Percentiles rank a stretch among this genome's conserved stretches.
These are phyloP conservation scores for Caenorhabditis imperialis DNA, from an alignment of 2,888 invertebrate genomes.

Conservation along the genomic window DNA sequence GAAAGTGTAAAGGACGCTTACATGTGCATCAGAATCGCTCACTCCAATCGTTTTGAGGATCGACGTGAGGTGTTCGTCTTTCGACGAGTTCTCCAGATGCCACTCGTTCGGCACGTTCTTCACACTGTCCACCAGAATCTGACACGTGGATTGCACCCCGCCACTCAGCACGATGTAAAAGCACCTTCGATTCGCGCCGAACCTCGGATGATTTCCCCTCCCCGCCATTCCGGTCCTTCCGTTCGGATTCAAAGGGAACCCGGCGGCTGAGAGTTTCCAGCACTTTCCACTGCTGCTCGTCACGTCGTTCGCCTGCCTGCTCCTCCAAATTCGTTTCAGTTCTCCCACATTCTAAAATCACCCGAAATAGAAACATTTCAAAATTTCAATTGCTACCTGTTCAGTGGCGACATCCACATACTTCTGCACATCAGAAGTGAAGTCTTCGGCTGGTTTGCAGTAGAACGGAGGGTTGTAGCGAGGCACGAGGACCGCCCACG, in stretches of 20 bases:
- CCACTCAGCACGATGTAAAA: conserved; percentile 67
- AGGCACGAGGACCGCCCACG: conserved; percentile 65
- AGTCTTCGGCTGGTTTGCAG: conserved; percentile 68
- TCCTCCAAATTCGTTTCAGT: conserved; percentile 59
- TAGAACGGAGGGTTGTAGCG: conserved; percentile 70
- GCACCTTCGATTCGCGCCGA: conserved; percentile 73
- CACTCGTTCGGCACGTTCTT: conserved; percentile 66
- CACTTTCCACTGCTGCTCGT: conserved; percentile 37
- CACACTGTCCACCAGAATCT: conserved; percentile 52
- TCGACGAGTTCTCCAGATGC: conserved; percentile 62
- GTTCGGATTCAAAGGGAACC: conserved; percentile 76
- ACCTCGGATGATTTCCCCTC: conserved; percentile 73
- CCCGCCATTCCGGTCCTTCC: conserved; percentile 72
- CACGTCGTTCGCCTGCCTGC: conserved; percentile 63
- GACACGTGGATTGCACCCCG: conserved; percentile 22
- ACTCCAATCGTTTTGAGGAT: conserved; percentile 62
- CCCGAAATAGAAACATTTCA: too few relatives aligned
- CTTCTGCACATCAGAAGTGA: conserved; percentile 64
- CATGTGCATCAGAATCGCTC: conserved; percentile 60
- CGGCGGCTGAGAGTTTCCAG: conserved; percentile 59
- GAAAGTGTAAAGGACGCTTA: conserved; percentile 7
- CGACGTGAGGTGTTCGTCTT: conserved; percentile 61
- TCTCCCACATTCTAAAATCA: conserved; percentile 67
- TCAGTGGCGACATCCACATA: conserved; percentile 70
- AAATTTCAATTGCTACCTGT: conserved; percentile 40